Conservation (phyloP, 2,113 vertebrate species). For the Microcebus ravelobensis region DNA sequence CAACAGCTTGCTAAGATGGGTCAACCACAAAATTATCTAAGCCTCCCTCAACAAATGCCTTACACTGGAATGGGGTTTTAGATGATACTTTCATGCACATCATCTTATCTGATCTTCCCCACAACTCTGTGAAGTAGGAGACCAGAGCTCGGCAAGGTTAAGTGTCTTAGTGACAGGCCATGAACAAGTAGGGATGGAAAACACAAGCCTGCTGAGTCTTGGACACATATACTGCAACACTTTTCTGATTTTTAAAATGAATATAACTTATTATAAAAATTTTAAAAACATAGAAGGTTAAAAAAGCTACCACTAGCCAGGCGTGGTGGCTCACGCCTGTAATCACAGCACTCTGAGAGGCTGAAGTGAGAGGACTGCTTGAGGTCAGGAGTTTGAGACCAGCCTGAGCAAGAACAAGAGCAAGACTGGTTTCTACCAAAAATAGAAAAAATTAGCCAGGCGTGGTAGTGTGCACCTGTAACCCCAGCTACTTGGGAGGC, state of each 20-base stretch:
- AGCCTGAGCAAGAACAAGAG: no score
- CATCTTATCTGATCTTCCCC: not conserved
- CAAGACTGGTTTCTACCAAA: no score
- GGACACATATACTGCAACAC: not conserved
- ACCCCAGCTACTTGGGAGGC: no score
- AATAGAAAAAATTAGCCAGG: no score
- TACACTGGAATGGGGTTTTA: not conserved
- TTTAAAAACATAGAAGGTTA: not conserved
- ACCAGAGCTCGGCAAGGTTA: not conserved
- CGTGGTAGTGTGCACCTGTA: no score
- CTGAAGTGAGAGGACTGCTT: no score
- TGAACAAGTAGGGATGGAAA: not conserved
- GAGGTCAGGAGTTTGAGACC: no score
- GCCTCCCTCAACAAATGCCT: not conserved
- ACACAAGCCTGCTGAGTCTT: not conserved
- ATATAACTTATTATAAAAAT: not conserved
- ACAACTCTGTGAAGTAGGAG: not conserved
- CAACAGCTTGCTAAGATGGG: not conserved
- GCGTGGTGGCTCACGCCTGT: no score
- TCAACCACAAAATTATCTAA: not conserved
- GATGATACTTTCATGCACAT: not conserved
- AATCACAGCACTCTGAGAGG: no score
- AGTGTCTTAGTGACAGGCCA: not conserved
- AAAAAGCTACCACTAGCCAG: not conserved
- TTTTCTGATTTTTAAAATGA: conserved; percentile 1